A percentile compares a stretch with the other conserved stretches of the same genome.
These are phyloP conservation scores for Pipra filicauda DNA, from an alignment of 2,113 vertebrate species.

Conservation along the genomic window DNA sequence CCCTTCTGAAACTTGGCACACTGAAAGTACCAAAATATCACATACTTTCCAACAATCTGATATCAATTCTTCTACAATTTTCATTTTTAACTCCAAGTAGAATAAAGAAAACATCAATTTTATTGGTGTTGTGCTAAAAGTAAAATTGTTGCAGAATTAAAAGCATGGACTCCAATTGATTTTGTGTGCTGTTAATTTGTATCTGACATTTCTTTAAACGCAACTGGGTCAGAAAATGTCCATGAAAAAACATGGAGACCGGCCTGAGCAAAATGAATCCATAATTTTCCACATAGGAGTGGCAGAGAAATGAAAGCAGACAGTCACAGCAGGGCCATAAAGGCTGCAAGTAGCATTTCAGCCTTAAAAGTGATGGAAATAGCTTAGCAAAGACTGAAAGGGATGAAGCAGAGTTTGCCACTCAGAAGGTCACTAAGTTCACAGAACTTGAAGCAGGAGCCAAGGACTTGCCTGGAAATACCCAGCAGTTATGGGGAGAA, in stretches of 20 bases:
- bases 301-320: neutral
- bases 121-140: neutral
- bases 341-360: neutral
- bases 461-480: neutral
- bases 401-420: neutral
- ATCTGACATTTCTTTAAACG: neutral
- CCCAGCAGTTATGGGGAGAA: neutral
- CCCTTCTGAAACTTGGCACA: neutral
- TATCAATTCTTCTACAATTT: neutral
- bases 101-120: neutral
- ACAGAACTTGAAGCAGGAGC: neutral
- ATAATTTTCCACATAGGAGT: neutral
- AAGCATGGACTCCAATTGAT: neutral
- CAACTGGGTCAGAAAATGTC: neutral
- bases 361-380: neutral
- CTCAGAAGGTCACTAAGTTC: neutral
- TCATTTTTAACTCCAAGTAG: neutral
- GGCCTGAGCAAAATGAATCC: neutral
- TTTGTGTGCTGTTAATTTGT: neutral
- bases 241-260: neutral
- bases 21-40: neutral
- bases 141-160: neutral
- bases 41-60: neutral
- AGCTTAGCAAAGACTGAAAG: neutral
- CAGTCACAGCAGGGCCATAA: neutral